A percentile compares a stretch with the other conserved stretches of the same genome.
Conservation (phyloP, 1,140 invertebrate genomes). For the Trachymyrmex septentrionalis region DNA sequence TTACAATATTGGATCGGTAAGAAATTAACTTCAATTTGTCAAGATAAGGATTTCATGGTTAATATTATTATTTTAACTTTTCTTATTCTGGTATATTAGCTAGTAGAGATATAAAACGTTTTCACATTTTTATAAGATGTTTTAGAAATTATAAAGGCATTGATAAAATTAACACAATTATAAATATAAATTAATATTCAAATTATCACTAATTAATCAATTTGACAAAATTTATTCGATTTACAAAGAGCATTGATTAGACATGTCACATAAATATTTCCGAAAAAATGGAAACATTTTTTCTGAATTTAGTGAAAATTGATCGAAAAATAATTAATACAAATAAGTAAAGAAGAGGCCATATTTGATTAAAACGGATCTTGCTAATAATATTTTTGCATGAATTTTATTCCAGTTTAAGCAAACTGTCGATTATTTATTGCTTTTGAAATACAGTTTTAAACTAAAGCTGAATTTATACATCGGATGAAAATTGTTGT, state of each 20-base stretch:
- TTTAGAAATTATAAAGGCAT: background rate
- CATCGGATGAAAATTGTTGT: background rate
- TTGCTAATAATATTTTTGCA: no score
- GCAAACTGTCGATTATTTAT: no score
- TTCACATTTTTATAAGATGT: background rate
- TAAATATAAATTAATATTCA: background rate
- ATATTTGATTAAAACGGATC: no score
- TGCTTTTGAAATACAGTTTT: no score
- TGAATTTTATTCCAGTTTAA: no score
- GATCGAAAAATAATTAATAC: no score
- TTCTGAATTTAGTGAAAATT: no score
- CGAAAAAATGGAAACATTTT: background rate
- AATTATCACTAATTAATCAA: background rate
- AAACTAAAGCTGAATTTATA: background rate
- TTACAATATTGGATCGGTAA: background rate
- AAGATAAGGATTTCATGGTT: background rate
- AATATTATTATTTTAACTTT: background rate
- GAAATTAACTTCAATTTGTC: constrained; percentile 29
- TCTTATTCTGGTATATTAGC: background rate
- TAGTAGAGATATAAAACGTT: background rate
- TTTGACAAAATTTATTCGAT: constrained; percentile 2
- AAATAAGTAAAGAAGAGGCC: no score
- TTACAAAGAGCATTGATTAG: background rate
- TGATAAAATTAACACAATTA: background rate
- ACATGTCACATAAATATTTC: background rate